Conservation (phyloP, 2,797 vertebrate genomes). For the Phataginus tetradactyla region DNA sequence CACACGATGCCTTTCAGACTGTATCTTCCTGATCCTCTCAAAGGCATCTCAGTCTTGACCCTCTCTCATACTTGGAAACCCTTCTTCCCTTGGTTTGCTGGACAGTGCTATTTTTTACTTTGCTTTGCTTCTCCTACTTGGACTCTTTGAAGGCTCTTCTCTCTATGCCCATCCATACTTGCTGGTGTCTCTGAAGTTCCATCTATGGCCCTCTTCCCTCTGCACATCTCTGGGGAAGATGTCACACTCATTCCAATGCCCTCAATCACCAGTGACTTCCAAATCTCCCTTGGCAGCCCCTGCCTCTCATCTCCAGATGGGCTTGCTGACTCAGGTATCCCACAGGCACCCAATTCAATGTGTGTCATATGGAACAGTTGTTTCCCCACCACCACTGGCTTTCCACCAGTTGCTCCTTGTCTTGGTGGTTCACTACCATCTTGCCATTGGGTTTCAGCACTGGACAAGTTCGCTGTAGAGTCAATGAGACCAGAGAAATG, state of each 20-base stretch:
- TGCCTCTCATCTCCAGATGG: not conserved
- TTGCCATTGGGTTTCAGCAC: no score
- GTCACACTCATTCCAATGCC: not conserved
- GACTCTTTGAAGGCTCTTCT: not conserved
- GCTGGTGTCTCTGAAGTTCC: not conserved
- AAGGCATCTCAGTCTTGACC: not conserved
- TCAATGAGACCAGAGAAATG: no score
- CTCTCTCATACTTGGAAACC: not conserved
- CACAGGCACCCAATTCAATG: not conserved
- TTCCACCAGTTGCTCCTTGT: not conserved
- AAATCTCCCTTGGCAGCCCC: not conserved
- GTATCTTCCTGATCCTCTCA: not conserved
- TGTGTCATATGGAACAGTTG: not conserved
- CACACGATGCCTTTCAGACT: not conserved
- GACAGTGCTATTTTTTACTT: not conserved
- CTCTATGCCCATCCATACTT: not conserved
- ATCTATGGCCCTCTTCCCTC: not conserved
- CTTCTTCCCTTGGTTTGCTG: not conserved
- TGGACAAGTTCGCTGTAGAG: no score
- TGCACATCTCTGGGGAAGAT: not conserved
- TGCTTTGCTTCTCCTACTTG: not conserved
- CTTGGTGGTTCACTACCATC: not conserved
- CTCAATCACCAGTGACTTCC: not conserved
- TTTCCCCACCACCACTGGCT: not conserved
- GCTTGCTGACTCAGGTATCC: not conserved